Base-by-base conservation (phyloP, 1,140 invertebrate genomes). In the Arion vulgaris region DNA sequence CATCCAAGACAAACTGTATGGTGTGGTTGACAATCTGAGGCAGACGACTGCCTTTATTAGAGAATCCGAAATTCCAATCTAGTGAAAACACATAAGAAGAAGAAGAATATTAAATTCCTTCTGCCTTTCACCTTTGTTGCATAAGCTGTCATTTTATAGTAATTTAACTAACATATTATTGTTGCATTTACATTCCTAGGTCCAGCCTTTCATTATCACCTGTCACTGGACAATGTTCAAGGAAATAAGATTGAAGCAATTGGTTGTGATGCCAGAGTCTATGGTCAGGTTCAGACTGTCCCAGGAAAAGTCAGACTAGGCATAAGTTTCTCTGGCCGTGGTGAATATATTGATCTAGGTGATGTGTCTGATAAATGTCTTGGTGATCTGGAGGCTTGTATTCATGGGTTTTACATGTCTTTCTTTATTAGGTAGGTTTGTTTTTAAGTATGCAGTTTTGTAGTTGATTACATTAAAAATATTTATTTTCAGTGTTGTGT, bases 391-490 rank as follows among this genome's bases (percentile, higher is more conserved):
- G 73, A 76, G 2, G 45, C 81, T 0, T 92, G 91, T 75, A 73
- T 85, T n/a, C 89, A 90, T 76, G 91, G 91, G 0, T 85, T 91
- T 69, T 89, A 88, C 34, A 79, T 91, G 0, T 86, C 88, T 2
- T 86, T 91, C 28, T 92, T 91, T 89, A 83, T 91, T 0, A 87
- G 86, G 13, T 81, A 28, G n/a, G 78, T 80, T 7, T 9, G 7
- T 49, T 23, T 57, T 57, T 23, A 57, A 57, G 53, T 11, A 23
- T 57, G 53, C 9, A 11, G 9, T 49, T 49, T 11, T 49, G 9
- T 49, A 49, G 9, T 49, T 9, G 9, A 49, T 49, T 49, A 11
- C 9, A 19, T 49, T 49, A 49, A 19, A 49, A 49, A 49, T 19
- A 49, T 11, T 11, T 11, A 11, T 19, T 49, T 9, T 49, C 45